phyloP scores from a whole-genome alignment of 2,888 invertebrate genomes.

The Caenorhabditis virilis region DNA sequence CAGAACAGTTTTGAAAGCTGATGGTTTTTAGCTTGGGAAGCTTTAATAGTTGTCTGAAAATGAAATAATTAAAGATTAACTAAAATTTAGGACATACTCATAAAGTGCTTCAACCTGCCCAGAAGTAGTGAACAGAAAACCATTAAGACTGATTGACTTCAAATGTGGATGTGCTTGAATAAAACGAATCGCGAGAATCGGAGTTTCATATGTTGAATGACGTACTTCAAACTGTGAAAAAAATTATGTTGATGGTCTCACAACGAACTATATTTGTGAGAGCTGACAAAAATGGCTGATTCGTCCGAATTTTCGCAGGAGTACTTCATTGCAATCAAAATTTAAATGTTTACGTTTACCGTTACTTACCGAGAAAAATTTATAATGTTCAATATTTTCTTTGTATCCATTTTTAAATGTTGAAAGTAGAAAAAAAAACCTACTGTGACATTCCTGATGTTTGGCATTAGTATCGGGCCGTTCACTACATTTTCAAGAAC shows the following conservation, averaged over 20 bases:
- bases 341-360: too few relatives aligned
- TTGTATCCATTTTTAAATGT: background rate
- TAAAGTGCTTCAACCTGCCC: constrained; percentile 25
- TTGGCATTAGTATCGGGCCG: too few relatives aligned
- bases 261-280: background rate
- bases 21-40: constrained; percentile 16
- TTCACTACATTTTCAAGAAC: too few relatives aligned
- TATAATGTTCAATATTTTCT: too few relatives aligned
- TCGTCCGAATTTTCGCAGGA: too few relatives aligned
- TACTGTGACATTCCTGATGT: too few relatives aligned
- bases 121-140: constrained; percentile 27
- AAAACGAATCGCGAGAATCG: constrained; percentile 18
- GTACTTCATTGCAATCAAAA: too few relatives aligned
- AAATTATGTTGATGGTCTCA: background rate
- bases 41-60: constrained; percentile 21
- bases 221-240: constrained; percentile 27
- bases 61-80: background rate
- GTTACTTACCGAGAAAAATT: too few relatives aligned
- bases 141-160: constrained; percentile 18
- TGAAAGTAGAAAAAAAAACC: too few relatives aligned
- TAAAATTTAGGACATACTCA: constrained; percentile 1
- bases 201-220: constrained; percentile 13
- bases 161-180: constrained; percentile 23
- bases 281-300: background rate
- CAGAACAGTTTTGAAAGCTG: constrained; percentile 24